Evolutionary conservation across 2,113 vertebrate species (phyloP), one percentile per base, ranked within the genome.

Genomic region (Gasterosteus nipponicus): DNA sequence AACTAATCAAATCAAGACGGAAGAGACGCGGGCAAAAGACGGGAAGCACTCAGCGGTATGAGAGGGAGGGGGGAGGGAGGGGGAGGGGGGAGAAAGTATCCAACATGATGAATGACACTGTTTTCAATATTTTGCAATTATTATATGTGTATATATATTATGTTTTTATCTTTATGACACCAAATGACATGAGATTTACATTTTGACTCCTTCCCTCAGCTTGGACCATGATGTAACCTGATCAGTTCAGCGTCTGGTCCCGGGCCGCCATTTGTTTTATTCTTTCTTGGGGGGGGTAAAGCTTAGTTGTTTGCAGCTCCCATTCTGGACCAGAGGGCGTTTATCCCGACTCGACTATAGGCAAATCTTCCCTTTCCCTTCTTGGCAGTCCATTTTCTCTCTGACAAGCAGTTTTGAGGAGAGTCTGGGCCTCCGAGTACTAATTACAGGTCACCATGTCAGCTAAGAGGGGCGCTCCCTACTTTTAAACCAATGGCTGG

Each of bases 311-410:
- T 64, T 67, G 53, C 42, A 46, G 85, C 77, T 86, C 68, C 41
- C 44, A 22, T 31, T 64, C 65, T 35, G 66, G 81, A 54, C 70
- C 75, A 56, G 78, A 75, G 78, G 84, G 79, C 78, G 75, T 68
- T 72, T 80, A 80, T 59, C 61, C 56, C 29, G 60, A 75, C 76
- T 84, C 85, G 81, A 78, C 81, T 82, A 84, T 82, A 85, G 85
- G 35, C 84, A 86, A 81, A 88, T 26, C 88, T 84, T 86, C 87
- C 81, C 86, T 87, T 89, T 92, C 90, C 85, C 86, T 92, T 90
- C 91, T 82, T 77, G 69, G 18, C 75, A 83, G 74, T 90, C 61
- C 78, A 73, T 87, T 77, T 85, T 85, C 60, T 91, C 78, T 56
- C 59, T 82, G 83, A 88, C 88, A 88, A 41, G 74, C 63, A 65